These are phyloP conservation scores for Aphaenogaster ashmeadi DNA, from an alignment of 1,140 invertebrate genomes.

Conservation along the genomic window DNA sequence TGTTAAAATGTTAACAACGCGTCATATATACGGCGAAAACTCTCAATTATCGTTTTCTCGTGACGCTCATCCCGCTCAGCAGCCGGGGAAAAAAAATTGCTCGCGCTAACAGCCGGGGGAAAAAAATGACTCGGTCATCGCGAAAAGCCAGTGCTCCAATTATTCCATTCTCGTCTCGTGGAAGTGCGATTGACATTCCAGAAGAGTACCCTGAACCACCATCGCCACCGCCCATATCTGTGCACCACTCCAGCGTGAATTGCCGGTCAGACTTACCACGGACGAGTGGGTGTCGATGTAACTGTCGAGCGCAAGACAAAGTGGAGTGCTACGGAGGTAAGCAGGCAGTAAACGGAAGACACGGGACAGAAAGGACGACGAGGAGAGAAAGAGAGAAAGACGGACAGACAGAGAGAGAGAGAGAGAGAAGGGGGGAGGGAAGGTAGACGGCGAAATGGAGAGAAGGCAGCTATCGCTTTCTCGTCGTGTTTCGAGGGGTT, in stretches of 20 bases:
- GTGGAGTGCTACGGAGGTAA: conserved; percentile 24
- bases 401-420: too few relatives aligned
- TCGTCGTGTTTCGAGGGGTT: conserved; percentile 59
- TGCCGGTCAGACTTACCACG: conserved; percentile 52
- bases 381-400: too few relatives aligned
- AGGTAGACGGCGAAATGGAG: conserved; percentile 24
- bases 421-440: neutral
- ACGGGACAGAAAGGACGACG: neutral
- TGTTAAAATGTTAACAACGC: neutral
- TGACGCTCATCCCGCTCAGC: neutral
- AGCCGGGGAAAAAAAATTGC: neutral
- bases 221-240: neutral
- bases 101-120: neutral
- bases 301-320: conserved; percentile 68
- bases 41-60: neutral
- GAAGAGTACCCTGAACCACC: conserved; percentile 5
- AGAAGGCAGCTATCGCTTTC: conserved; percentile 59
- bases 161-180: conserved; percentile 42
- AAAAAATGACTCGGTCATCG: conserved; percentile 45
- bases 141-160: conserved; percentile 41
- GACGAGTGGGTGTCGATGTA: conserved; percentile 60
- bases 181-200: conserved; percentile 33
- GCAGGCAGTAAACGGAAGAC: conserved; percentile 14
- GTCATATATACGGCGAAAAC: neutral
- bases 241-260: conserved; percentile 15